Base-by-base conservation (phyloP, 2,113 vertebrate species). In the Phalacrocorax brasilianus region DNA sequence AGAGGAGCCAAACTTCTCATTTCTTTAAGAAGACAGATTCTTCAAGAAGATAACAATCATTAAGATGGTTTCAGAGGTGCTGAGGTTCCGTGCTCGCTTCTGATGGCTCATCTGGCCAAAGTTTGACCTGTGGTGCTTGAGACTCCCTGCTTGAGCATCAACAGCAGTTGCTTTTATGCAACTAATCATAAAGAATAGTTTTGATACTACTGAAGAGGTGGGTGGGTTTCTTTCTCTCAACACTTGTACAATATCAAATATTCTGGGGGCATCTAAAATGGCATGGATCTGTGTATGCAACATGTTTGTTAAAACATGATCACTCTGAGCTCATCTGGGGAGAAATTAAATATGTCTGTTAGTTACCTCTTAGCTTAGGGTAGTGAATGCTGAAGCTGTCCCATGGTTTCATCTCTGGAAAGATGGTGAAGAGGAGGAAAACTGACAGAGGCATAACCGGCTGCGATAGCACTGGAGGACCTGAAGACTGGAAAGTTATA, bases 391-490 rank as follows among this genome's bases (percentile, higher is more conserved):
- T 77, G 72, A 77, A 63, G 21, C 42, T 83, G 28, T 75, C 35
- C 56, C 3, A 0, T 42, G 65, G 72, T 35, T 77, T 91, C 26
- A 71, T 6, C 30, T 56, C 42, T 50, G 65, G 26, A 71, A 71
- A 71, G 56, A 63, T 49, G 18, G 26, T 44, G 58, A 52, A 38
- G 21, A 38, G 32, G 23, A 33, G 14, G 19, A 12, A 47, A 53
- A 47, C 56, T 1, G 1, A 11, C 35, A 35, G 56, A 55, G 42
- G 15, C 0, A 1, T 44, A 71, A 72, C 12, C 2, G 1, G 32
- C 44, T 38, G 44, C 1, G 0, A 23, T 35, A 50, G 73, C 23
- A 58, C 67, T 59, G 52, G 44, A 38, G 27, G 50, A 59, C 23
- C 14, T 52, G 52, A 44, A 73, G 18, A 63, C 13, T 49, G 56